Evolutionary conservation across 2,888 invertebrate species (phyloP), one percentile per base, ranked within the genome.

Genomic region (Lithophane leautieri): DNA sequence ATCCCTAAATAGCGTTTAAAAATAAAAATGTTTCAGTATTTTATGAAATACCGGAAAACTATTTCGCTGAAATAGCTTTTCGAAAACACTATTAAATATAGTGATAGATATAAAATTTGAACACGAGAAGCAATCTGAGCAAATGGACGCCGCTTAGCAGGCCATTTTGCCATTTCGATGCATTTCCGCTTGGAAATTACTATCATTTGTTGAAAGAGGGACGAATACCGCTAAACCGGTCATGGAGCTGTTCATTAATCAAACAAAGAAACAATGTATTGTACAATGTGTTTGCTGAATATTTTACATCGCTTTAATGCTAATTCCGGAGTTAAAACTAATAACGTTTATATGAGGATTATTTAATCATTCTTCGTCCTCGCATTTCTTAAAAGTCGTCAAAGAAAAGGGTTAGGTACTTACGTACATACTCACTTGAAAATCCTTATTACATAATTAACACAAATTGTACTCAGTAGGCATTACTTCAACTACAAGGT

Each of bases 121-220:
- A 90, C 89, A 91, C 91, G 89, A 91, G 91, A 92, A 94, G 93
- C 94, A 94, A 95, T 95, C 93, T 91, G 92, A 86, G 92, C 91
- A 93, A 95, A 95, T 95, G 93, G 94, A 89, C 89, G 90, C 89
- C 94, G 93, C 95, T 96, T 95, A 95, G 94, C 94, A 92, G 93
- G 92, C 94, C 94, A 95, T 95, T 95, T 94, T 92, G 93, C 93
- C 93, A 94, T 95, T 95, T 94, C 92, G 94, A 95, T 95, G 96
- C 96, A 95, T 95, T 96, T 95, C 95, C 95, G 93, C 88, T 86
- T 92, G 93, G 94, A 95, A 95, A 95, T 96, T 93, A 94, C 95
- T 94, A 93, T 93, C 95, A 95, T 96, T 95, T 94, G 93, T 94
- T 93, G 91, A 92, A 93, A 93, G 93, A 93, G 93, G 93, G 93